Evolutionary conservation across 2,888 invertebrate genomes (phyloP), one percentile per base, ranked within the genome.

Genomic region (Pachliopta kotzebuea): DNA sequence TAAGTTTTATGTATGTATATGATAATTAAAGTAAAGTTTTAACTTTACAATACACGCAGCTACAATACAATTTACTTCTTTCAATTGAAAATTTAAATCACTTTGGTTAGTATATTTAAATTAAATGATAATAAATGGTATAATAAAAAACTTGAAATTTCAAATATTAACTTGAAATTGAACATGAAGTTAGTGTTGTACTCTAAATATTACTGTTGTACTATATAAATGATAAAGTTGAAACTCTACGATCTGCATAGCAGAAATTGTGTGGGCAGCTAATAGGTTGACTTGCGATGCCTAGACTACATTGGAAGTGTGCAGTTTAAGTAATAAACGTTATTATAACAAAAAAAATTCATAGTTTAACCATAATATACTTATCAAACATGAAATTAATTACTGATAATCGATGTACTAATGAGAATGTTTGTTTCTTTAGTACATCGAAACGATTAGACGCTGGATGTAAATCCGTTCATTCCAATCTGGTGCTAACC

Each of bases 251-350:
- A 62, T 70, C 69, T 69, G 68, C 70, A 69, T 66, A 67, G 69
- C 68, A 69, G 70, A 74, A 70, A 82, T 81, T 80, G 71, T 74
- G 83, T 76, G 82, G 82, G 79, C 78, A 80, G 81, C 83, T 79
- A 79, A 76, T 75, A 69, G 74, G 75, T 81, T 76, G 74, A 80
- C 81, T 82, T 76, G 78, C 75, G 74, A 77, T 79, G 75, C 76
- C 78, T 76, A 72, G 76, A 65, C 73, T 73, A 62, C 68, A 66
- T 64, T 63, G 64, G 52, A 45, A 52, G 37, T 26, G 55, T 60
- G 2, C 69, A 73, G 76, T 68, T 0, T 56, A 76, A 74, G 65
- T 56, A 2, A 68, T 1, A 49, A 63, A 42, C 42, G 54, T 1
- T 17, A 4, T 24, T n/a, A 4, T 6, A 2, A 45, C 11, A n/a